A percentile compares a stretch with the other conserved stretches of the same genome.
Conservation (phyloP, 2,888 invertebrate genomes). For the Adelognathus sp. region DNA sequence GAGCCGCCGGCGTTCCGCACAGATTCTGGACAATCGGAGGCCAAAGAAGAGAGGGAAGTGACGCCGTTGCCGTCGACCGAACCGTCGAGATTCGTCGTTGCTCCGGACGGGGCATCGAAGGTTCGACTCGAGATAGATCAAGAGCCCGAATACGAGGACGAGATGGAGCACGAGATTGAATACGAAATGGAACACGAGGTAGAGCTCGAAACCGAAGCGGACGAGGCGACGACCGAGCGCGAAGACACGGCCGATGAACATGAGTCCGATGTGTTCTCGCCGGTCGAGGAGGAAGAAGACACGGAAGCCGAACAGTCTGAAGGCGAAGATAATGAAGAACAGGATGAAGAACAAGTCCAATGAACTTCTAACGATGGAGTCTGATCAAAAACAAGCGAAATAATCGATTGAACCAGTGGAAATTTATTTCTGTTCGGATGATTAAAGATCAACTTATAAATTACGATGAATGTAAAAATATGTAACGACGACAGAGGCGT, state of each 20-base stretch:
- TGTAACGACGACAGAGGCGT: constrained; percentile 35
- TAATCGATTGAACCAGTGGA: constrained; percentile 3
- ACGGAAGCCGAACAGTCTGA: constrained; percentile 19
- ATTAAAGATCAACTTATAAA: constrained; percentile 33
- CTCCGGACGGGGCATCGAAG: constrained; percentile 45
- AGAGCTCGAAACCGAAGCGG: constrained; percentile 21
- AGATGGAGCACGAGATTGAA: constrained; percentile 29
- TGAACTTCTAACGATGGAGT: not conserved
- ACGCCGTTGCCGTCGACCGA: constrained; percentile 39
- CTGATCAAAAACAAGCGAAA: not conserved
- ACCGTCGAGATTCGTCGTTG: constrained; percentile 29
- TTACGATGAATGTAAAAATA: constrained; percentile 46
- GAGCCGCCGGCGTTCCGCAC: constrained; percentile 46
- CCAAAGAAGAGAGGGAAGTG: constrained; percentile 31
- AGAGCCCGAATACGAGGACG: constrained; percentile 37
- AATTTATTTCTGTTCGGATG: constrained; percentile 36
- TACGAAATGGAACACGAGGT: constrained; percentile 39
- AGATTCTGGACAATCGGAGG: constrained; percentile 30
- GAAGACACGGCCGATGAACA: constrained; percentile 17
- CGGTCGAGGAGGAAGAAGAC: constrained; percentile 31
- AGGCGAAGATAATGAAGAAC: constrained; percentile 25
- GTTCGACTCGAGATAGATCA: constrained; percentile 43
- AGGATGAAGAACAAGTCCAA: constrained; percentile 26
- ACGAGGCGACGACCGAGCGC: constrained; percentile 15
- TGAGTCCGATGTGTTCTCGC: not conserved